These are phyloP conservation scores for Pipa parva DNA, from an alignment of 2,113 vertebrate species.

Conservation along the genomic window DNA sequence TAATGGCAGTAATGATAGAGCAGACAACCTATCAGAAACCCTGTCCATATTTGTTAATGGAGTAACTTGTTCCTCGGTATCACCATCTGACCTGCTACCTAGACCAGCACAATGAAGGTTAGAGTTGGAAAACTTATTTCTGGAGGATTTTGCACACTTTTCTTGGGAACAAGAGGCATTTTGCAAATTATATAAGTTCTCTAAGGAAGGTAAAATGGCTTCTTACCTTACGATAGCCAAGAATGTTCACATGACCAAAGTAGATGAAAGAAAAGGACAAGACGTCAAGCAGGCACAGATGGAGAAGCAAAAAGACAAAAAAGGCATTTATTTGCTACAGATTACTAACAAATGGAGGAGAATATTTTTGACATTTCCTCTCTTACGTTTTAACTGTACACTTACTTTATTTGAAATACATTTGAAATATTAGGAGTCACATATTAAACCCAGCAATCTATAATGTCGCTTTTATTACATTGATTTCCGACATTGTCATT, in stretches of 20 bases:
- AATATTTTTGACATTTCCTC: too few species aligned
- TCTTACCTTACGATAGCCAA: slow-evolving; percentile 99
- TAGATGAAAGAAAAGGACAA: slow-evolving; percentile 55
- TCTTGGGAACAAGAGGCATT: slow-evolving; percentile 47
- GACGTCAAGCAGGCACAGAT: slow-evolving; percentile 39
- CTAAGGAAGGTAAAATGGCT: slow-evolving; percentile 74
- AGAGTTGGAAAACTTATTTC: slow-evolving; percentile 51
- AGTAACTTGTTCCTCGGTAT: slow-evolving; percentile 49
- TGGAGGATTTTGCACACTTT: slow-evolving; percentile 47
- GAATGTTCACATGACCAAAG: slow-evolving; percentile 62
- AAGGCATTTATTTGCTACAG: slow-evolving; percentile 91
- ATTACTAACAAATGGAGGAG: slow-evolving; percentile 41
- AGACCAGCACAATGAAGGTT: slow-evolving; percentile 47
- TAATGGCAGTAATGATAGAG: slow-evolving; percentile 48
- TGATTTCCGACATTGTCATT: too few species aligned
- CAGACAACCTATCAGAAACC: slow-evolving; percentile 36
- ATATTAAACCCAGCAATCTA: too few species aligned
- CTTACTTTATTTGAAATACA: too few species aligned
- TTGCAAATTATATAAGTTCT: slow-evolving; percentile 52
- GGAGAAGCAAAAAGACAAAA: slow-evolving; percentile 61
- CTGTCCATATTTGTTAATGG: slow-evolving; percentile 51
- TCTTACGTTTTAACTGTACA: too few species aligned
- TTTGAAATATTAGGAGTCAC: too few species aligned
- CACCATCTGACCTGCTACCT: slow-evolving; percentile 48
- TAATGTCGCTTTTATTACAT: too few species aligned